Base-by-base conservation (phyloP, 1,140 invertebrate species). In the Bathynomus jamesi region DNA sequence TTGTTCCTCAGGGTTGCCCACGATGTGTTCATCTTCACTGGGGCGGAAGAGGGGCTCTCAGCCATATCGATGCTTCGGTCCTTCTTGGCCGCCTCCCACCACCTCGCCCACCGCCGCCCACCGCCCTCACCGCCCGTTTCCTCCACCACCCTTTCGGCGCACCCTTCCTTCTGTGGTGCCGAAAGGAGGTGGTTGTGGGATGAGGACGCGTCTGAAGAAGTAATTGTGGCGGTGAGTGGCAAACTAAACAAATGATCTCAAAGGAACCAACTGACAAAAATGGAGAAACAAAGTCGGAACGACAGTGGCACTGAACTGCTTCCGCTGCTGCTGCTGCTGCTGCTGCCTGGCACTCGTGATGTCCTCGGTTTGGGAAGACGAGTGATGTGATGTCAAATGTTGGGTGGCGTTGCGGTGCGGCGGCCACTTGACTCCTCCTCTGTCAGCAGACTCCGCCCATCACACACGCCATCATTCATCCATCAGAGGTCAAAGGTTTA, bases 351-450 rank as follows among this genome's bases (percentile, higher is more conserved):
- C 10, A 17, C 32, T 25, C 63, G 67, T 73, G 63, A 67, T 46
- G 67, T 27, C 61, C 53, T 70, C 62, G 32, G 64, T 61, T 62
- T 67, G 67, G 24, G 30, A 61, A 67, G 21, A 25, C 31, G 31
- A 53, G 30, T 63, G 67, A 60, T 70, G 72, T 65, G 64, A 68
- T 64, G 68, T 74, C 72, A 74, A 74, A 70, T 67, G 72, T 74
- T 74, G 67, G 72, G 69, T 53, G 64, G 46, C 66, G 72, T 40
- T 67, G 61, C 67, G 72, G 69, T 68, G 72, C 72, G 65, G 72
- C 40, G n/a, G 68, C 72, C 72, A 73, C 72, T 74, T 74, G 72
- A 74, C 72, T 74, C 72, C 72, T 74, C 72, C 68, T 70, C 68
- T 70, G 72, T 74, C 72, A 74, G 70, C 67, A 70, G 63, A 68